phyloP scores from a whole-genome alignment of 1,140 invertebrate species.

The Aleiodes sp. region DNA sequence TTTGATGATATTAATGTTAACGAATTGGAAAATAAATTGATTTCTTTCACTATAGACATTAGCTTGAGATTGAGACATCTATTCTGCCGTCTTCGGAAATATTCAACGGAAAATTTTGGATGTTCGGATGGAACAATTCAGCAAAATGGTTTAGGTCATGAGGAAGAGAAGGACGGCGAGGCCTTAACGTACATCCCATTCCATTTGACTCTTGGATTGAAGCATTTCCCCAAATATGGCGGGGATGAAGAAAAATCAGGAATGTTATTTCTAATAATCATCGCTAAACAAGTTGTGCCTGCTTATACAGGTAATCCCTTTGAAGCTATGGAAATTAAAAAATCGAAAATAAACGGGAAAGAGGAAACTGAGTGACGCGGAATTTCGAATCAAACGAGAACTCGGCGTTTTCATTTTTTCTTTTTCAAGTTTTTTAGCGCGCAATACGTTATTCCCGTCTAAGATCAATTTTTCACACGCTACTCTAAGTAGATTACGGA shows the following conservation, averaged over 20 bases:
- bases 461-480: no score
- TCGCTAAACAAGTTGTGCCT: conserved; percentile 76
- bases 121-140: conserved; percentile 31
- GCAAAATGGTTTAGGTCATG: no score
- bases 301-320: conserved; percentile 75
- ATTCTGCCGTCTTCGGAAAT: not conserved
- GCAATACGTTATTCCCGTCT: no score
- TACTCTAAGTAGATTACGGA: no score
- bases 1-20: not conserved
- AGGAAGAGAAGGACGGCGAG: not conserved
- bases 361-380: no score
- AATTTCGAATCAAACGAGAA: no score
- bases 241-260: conserved; percentile 50
- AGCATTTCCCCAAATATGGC: conserved; percentile 66
- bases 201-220: conserved; percentile 75
- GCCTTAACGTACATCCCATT: conserved; percentile 76
- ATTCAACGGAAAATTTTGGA: not conserved
- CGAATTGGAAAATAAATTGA: not conserved
- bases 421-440: no score
- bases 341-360: no score
- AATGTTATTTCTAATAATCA: conserved; percentile 75
- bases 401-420: no score
- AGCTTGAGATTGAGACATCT: not conserved
- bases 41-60: not conserved
- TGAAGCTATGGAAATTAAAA: conserved; percentile 39